Conservation (phyloP, 2,797 vertebrate genomes). For the Salmo trutta region DNA sequence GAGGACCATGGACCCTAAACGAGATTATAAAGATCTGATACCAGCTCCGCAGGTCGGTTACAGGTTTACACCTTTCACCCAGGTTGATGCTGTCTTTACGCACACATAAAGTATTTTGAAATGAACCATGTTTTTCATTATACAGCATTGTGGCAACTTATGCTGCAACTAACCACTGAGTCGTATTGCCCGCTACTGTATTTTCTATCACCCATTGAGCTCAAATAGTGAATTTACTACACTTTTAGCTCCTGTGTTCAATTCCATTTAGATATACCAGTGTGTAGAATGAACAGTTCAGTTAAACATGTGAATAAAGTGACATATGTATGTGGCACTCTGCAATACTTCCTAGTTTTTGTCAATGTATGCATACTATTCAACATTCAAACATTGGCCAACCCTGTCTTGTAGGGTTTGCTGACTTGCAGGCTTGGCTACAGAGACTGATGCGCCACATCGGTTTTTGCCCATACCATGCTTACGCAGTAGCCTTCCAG, state of each 20-base stretch:
- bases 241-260: not conserved
- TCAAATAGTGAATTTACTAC: not conserved
- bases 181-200: not conserved
- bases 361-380: not conserved
- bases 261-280: not conserved
- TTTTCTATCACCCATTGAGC: not conserved
- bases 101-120: not conserved
- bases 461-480: not conserved
- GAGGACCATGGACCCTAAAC: not conserved
- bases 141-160: not conserved
- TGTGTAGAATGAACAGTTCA: not conserved
- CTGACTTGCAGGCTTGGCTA: not conserved
- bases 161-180: not conserved
- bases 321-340: not conserved
- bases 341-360: not conserved
- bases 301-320: not conserved
- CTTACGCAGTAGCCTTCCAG: conserved; percentile 9
- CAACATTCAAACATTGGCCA: not conserved
- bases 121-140: not conserved
- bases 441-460: not conserved
- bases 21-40: not conserved
- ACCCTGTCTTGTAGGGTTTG: not conserved
- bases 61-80: not conserved
- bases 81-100: not conserved
- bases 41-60: not conserved